Evolutionary conservation across 2,113 vertebrate species (phyloP).

Genomic region (Caloenas nicobarica): DNA sequence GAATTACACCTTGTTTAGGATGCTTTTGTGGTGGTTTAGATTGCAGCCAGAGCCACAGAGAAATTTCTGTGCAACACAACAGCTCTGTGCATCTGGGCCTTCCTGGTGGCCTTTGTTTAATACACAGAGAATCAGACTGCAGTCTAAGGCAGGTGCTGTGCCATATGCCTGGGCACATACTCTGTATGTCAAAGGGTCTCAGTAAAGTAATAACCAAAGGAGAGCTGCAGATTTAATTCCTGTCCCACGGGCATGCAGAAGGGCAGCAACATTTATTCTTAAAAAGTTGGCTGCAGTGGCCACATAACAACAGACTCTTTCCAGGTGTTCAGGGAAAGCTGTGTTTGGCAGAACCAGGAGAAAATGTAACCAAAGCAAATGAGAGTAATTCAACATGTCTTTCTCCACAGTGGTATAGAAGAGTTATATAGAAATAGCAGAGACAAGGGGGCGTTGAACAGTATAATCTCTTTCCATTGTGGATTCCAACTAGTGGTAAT

Average conservation of each 20-base stretch:
- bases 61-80: background rate
- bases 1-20: background rate
- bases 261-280: background rate
- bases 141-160: background rate
- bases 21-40: background rate
- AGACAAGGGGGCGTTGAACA: background rate
- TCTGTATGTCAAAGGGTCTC: background rate
- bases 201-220: background rate
- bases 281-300: background rate
- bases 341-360: background rate
- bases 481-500: background rate
- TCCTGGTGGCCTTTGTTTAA: background rate
- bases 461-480: background rate
- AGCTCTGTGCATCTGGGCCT: background rate
- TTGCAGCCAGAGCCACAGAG: background rate
- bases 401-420: background rate
- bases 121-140: background rate
- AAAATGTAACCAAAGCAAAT: background rate
- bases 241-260: background rate
- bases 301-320: background rate
- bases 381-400: background rate
- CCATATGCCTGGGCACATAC: background rate
- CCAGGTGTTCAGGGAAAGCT: background rate
- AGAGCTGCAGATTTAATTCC: background rate
- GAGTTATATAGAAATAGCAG: background rate